Conservation (phyloP, 2,797 vertebrate species). For the Setipinna tenuifilis region DNA sequence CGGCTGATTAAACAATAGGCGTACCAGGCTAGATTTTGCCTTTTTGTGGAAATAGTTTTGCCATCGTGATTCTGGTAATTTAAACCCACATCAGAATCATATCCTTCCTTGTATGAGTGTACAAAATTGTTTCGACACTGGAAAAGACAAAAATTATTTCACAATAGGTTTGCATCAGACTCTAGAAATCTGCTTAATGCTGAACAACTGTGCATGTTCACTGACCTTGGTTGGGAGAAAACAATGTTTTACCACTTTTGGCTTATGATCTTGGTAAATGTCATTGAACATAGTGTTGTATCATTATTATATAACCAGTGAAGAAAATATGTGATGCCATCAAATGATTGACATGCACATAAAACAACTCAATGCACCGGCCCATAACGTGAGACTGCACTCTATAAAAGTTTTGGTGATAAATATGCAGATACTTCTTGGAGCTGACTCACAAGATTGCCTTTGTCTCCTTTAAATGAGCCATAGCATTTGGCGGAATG, state of each 20-base stretch:
- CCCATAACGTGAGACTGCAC: slow-evolving; percentile 15
- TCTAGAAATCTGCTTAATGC: not conserved
- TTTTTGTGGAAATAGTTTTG: too few species aligned
- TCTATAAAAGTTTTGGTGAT: slow-evolving; percentile 46
- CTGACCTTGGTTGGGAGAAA: not conserved
- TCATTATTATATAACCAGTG: not conserved
- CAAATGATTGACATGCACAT: not conserved
- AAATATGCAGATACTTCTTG: slow-evolving; percentile 44
- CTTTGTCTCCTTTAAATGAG: slow-evolving; percentile 38
- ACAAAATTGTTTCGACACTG: too few species aligned
- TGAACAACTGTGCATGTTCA: not conserved
- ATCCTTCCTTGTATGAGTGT: too few species aligned
- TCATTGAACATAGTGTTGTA: not conserved
- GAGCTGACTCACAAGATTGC: slow-evolving; percentile 31
- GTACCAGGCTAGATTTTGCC: too few species aligned
- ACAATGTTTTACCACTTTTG: not conserved
- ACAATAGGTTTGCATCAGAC: not conserved
- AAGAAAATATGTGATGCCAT: not conserved
- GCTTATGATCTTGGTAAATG: not conserved
- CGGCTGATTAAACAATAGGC: not conserved
- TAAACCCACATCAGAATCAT: too few species aligned
- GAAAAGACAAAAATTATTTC: too few species aligned
- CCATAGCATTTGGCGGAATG: slow-evolving; percentile 47
- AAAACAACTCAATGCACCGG: not conserved
- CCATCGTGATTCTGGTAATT: too few species aligned